These are phyloP conservation scores for Ferdinandea cuprea DNA, from an alignment of 2,888 invertebrate genomes.

Conservation along the genomic window DNA sequence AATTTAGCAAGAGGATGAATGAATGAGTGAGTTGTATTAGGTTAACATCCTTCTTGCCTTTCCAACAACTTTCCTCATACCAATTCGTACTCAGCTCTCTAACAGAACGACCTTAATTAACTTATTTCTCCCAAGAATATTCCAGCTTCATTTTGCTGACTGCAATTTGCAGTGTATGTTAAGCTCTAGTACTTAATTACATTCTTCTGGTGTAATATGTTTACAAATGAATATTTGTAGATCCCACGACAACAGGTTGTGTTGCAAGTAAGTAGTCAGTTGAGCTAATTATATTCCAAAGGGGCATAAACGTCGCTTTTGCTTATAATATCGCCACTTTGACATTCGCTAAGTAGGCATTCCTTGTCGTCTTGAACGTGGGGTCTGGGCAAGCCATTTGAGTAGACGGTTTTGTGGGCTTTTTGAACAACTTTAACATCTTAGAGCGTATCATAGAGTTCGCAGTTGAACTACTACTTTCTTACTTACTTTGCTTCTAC, in stretches of 20 bases:
- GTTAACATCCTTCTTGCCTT: slow-evolving; percentile 55
- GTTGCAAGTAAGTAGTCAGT: slow-evolving; percentile 18
- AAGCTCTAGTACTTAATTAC: slow-evolving; percentile 58
- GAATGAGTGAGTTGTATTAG: slow-evolving; percentile 66
- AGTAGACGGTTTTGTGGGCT: too few species aligned
- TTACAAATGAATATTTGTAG: slow-evolving; percentile 21
- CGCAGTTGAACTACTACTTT: too few species aligned
- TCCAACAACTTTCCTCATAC: slow-evolving; percentile 19
- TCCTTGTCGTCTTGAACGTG: too few species aligned
- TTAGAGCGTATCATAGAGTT: too few species aligned
- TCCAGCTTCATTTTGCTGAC: background rate
- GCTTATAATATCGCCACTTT: too few species aligned
- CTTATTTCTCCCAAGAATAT: slow-evolving; percentile 60
- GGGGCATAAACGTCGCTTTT: too few species aligned
- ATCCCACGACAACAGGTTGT: slow-evolving; percentile 27
- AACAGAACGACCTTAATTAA: slow-evolving; percentile 65
- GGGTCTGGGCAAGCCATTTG: too few species aligned
- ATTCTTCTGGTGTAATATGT: slow-evolving; percentile 43
- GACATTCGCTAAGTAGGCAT: too few species aligned
- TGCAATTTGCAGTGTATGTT: slow-evolving; percentile 34
- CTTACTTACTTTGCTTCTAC: too few species aligned
- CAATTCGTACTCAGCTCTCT: background rate
- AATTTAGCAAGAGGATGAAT: slow-evolving; percentile 56
- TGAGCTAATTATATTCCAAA: background rate
- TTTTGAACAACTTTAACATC: too few species aligned